phyloP scores from a whole-genome alignment of 2,113 vertebrate genomes.

The Callocephalon fimbriatum region DNA sequence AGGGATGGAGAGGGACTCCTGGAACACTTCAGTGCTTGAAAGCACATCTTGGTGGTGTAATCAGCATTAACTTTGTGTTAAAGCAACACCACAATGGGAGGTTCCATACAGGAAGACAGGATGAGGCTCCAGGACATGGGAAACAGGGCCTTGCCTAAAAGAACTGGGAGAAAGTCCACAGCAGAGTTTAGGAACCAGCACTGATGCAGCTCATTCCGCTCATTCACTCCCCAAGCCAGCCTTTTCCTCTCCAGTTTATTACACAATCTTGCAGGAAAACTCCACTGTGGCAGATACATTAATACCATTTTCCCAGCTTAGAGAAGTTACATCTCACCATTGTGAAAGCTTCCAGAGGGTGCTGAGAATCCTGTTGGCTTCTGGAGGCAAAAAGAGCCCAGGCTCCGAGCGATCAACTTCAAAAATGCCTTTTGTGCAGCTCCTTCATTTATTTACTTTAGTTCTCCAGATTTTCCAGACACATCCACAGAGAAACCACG shows the following conservation, averaged over 20 bases:
- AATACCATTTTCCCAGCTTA: background rate
- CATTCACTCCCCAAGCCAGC: background rate
- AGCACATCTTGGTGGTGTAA: background rate
- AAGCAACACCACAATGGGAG: background rate
- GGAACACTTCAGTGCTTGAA: background rate
- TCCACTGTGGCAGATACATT: background rate
- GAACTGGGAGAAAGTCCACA: background rate
- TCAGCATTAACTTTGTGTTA: background rate
- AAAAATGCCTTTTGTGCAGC: conserved; percentile 51
- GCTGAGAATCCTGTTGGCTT: background rate
- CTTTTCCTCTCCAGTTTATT: background rate
- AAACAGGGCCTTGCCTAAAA: background rate
- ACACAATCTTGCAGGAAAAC: background rate
- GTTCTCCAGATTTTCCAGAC: conserved; percentile 52
- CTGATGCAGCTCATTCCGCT: background rate
- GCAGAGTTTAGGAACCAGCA: background rate
- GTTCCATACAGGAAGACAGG: background rate
- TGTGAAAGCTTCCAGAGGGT: conserved; percentile 47
- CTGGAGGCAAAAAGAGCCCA: background rate
- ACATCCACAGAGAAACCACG: conserved; percentile 43
- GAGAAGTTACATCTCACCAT: background rate
- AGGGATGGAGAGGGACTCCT: background rate
- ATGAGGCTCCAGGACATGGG: background rate
- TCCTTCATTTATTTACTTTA: conserved; percentile 48
- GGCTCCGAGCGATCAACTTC: conserved; percentile 7